These are phyloP conservation scores for Aphelenchoides besseyi DNA, from an alignment of 1,140 invertebrate species.

Conservation along the genomic window DNA sequence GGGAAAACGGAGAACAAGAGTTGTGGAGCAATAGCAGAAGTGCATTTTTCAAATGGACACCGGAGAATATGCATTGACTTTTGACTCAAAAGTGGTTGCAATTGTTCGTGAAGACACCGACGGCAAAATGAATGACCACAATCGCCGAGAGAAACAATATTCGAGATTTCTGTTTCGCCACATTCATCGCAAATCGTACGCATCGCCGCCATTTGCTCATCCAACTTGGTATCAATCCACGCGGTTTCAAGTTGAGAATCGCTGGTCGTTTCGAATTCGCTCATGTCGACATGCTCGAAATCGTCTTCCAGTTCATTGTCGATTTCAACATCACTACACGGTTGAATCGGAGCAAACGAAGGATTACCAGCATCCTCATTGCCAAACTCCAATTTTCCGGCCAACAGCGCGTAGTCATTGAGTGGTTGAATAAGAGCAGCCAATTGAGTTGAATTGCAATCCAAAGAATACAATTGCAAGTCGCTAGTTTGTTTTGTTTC, in stretches of 20 bases:
- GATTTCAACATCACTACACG: background rate
- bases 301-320: constrained; percentile 17
- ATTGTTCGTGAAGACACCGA: constrained; percentile 7
- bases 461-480: background rate
- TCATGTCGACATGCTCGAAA: constrained; percentile 26
- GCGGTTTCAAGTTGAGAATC: constrained; percentile 18
- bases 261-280: background rate
- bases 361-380: background rate
- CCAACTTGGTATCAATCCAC: constrained; percentile 15
- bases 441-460: constrained; percentile 25
- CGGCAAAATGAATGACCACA: constrained; percentile 25
- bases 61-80: background rate
- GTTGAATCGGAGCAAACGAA: too few species aligned
- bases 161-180: constrained; percentile 11
- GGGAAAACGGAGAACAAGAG: constrained; percentile 13
- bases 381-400: background rate
- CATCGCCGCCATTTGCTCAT: constrained; percentile 17
- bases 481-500: background rate
- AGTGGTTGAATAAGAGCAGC: constrained; percentile 11
- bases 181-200: constrained; percentile 20
- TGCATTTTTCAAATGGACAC: constrained; percentile 20
- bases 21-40: background rate
- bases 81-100: constrained; percentile 12
- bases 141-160: background rate
- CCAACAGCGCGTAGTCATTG: constrained; percentile 14